Base-by-base conservation (phyloP, 2,797 vertebrate species). In the Enteromius afrohamiltoni region DNA sequence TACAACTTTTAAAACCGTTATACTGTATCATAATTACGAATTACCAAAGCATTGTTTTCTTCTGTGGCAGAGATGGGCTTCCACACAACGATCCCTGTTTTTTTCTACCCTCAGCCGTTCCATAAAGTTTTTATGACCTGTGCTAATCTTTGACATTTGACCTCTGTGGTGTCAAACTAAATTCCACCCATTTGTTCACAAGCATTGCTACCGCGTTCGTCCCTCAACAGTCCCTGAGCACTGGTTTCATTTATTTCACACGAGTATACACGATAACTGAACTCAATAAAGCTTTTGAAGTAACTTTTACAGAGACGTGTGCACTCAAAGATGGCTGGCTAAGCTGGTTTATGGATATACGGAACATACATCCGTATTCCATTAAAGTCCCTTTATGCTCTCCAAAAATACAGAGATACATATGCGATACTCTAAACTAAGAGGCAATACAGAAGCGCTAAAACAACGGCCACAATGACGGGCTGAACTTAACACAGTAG, bases 181-280 rank as follows among this genome's bases (percentile, higher is more conserved):
- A 82, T 55, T 62, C 88, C 51, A 47, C 85, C 79, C 68, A 70
- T 68, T 87, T 85, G 85, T 89, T 90, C 83, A 86, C 88, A 71
- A 80, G 86, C 86, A 37, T 53, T 74, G 62, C 86, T 79, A 86
- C 80, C 42, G 80, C 70, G 11, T 83, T 87, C 80, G 79, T 87
- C 85, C 77, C 86, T 90, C 88, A 85, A 86, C 89, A 86, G 90
- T 95, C 93, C 93, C 93, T 94, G 94, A 95, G 93, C 93, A 88
- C 92, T 92, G 84, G 86, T 88, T 88, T 87, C 79, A 73, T 82
- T 90, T 91, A 92, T 91, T 91, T 90, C 90, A 92, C 92, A 90
- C 89, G 70, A 85, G 89, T 79, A 85, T 81, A 85, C 74, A 67
- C 84, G 82, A 87, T 81, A 84, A 89, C 62, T 85, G 60, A 88